Percentiles rank a stretch among this genome's conserved stretches.
Conservation (phyloP, 2,113 vertebrate species). For the Ptilonorhynchus violaceus region DNA sequence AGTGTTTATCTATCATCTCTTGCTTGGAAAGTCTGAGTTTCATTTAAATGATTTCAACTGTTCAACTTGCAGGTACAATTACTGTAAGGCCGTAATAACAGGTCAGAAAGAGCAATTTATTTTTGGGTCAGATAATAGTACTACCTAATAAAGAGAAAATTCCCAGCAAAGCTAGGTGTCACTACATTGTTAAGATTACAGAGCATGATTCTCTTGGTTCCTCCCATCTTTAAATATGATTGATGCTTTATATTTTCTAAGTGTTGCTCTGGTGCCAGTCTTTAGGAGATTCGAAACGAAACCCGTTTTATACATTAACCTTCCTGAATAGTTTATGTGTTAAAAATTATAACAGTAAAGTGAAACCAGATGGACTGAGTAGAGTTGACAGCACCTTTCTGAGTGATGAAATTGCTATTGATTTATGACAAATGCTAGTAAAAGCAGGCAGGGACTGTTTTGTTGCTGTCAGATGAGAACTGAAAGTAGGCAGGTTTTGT, state of each 20-base stretch:
- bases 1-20: neutral
- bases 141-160: constrained; percentile 22
- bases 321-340: constrained; percentile 59
- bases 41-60: neutral
- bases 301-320: constrained; percentile 51
- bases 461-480: constrained; percentile 85
- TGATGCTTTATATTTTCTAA: neutral
- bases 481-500: constrained; percentile 86
- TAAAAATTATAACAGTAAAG: constrained; percentile 63
- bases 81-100: neutral
- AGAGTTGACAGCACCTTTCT: constrained; percentile 74
- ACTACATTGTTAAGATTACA: neutral
- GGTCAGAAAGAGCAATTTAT: constrained; percentile 14
- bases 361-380: constrained; percentile 71
- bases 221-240: constrained; percentile 3
- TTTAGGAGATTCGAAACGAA: constrained; percentile 26
- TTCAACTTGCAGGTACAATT: neutral
- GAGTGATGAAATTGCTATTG: constrained; percentile 86
- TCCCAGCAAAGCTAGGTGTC: neutral
- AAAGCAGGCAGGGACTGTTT: constrained; percentile 78
- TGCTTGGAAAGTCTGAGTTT: neutral
- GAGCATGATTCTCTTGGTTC: neutral
- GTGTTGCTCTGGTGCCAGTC: neutral
- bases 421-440: constrained; percentile 90
- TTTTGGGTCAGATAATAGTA: neutral